A percentile compares a stretch with the other conserved stretches of the same genome.
These are phyloP conservation scores for Rhorus exstirpatorius DNA, from an alignment of 2,888 invertebrate genomes.

Conservation along the genomic window DNA sequence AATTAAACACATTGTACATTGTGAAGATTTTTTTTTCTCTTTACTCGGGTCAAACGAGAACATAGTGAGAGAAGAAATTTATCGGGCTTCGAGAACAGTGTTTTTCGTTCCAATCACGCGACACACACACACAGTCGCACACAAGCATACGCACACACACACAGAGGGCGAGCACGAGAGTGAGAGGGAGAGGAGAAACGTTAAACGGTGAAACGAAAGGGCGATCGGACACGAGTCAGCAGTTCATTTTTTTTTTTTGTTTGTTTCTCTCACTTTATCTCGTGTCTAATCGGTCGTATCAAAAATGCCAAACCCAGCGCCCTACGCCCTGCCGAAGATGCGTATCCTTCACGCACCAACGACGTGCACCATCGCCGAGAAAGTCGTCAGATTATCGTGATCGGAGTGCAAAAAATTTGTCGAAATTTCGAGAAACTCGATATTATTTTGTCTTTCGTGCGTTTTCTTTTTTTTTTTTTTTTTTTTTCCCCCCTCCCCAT, in stretches of 20 bases:
- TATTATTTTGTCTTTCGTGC: not conserved
- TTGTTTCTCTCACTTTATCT: slow-evolving; percentile 18
- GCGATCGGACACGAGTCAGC: slow-evolving; percentile 34
- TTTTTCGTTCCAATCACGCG: slow-evolving; percentile 23
- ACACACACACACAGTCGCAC: slow-evolving; percentile 3
- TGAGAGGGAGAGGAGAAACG: slow-evolving; percentile 55
- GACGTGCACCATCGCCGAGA: slow-evolving; percentile 49
- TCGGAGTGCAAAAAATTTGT: slow-evolving; percentile 1
- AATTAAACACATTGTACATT: slow-evolving; percentile 46
- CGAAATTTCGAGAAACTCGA: slow-evolving; percentile 13
- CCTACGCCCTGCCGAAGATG: slow-evolving; percentile 69
- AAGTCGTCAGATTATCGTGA: slow-evolving; percentile 62
- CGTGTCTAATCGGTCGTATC: slow-evolving; percentile 53
- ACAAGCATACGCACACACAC: slow-evolving; percentile 11
- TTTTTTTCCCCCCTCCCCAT: too few species aligned
- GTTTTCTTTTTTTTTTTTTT: slow-evolving; percentile 31
- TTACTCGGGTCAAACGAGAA: slow-evolving; percentile 26
- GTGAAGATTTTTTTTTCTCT: slow-evolving; percentile 13
- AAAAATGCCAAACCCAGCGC: slow-evolving; percentile 74
- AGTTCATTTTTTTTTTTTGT: slow-evolving; percentile 49
- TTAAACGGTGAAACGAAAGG: slow-evolving; percentile 53
- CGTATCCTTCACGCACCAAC: slow-evolving; percentile 57
- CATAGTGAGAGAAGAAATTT: slow-evolving; percentile 39
- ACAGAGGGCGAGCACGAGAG: slow-evolving; percentile 38
- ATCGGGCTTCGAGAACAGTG: slow-evolving; percentile 25